Evolutionary conservation across 1,140 invertebrate genomes (phyloP), one percentile per base, ranked within the genome.

Genomic region (Hycleus phaleratus): DNA sequence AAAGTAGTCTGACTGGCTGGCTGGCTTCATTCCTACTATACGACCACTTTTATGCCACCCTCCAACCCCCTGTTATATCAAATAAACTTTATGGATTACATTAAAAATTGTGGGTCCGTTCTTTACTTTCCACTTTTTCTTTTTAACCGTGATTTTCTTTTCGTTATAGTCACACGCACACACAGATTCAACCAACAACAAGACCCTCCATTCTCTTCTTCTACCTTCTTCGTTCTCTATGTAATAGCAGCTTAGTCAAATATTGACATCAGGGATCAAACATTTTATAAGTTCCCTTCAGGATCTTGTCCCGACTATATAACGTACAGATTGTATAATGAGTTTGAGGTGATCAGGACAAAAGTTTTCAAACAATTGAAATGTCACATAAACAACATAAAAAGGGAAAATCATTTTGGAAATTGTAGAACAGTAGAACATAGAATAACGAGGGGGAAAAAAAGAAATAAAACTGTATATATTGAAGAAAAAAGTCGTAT

Each of bases 201-300:
- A 4, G 4, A 46, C 18, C 9, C 18, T 24, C 12, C 12, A 18
- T 26, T 24, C n/a, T 11, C 42, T 18, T 12, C 26, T 32, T 32
- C 32, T 32, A 32, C 32, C 54, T 56, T 49, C 54, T 44, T 32
- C 32, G 18, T 32, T 0, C 32, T 32, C 32, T 56, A 44, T 56
- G 54, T 56, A 56, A 56, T 56, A 38, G 54, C 54, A 56, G 54
- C 54, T 48, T 49, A 49, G 11, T 39, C 54, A 56, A 56, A 56
- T 56, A 56, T 56, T 56, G 54, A 56, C 54, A 47, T 46, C 54
- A 24, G 54, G 54, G 54, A 56, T 56, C 54, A 56, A 56, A 56
- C 54, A 56, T 56, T 56, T 56, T 56, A 56, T 40, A 56, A 56
- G 32, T 56, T 56, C 54, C 46, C 54, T 56, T 40, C 38, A 24